Evolutionary conservation across 1,140 invertebrate genomes (phyloP), one percentile per base, ranked within the genome.

Genomic region (Stegodyphus dumicola): DNA sequence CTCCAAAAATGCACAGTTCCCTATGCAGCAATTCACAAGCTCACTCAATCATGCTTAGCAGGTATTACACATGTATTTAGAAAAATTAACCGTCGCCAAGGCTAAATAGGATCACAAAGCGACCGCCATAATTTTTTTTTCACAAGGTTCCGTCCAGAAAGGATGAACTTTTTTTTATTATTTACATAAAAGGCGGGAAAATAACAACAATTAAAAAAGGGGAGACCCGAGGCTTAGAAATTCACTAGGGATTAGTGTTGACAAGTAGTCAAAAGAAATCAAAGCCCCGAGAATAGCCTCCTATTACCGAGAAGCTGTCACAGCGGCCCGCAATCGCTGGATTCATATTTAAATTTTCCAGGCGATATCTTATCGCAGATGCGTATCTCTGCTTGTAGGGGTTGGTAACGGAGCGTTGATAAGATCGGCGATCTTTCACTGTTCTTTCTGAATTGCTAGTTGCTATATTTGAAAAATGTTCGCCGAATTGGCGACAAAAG

Each of bases 51-150:
- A 78, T 53, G 66, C 77, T 78, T 78, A 78, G 9, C 17, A 6
- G 60, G 77, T 33, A 78, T 78, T 78, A 78, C 77, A 65, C 77
- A n/a, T 78, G 77, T 78, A 66, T 17, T 52, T 13, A 53, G 69
- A 78, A 77, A 78, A 67, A 78, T 67, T 65, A 60, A 77, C n/a
- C 51, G 18, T n/a, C 76, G 77, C 51, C 77, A 78, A 78, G 77
- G 77, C 65, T 64, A 49, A 18, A 71, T 7, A 18, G 3, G 7
- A 48, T 51, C 49, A 49, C 33, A 10, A 11, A 18, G 13, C 7
- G 6, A 33, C 33, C 33, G 69, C 10, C 49, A 71, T 49, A 10
- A 5, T 51, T 49, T 71, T 51, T 71, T 52, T 49, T 49, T 52
- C 69, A 18, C 13, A 71, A 33, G 69, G 51, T 33, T 33, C 33